phyloP scores from a whole-genome alignment of 2,888 invertebrate species.

The Bhutanitis thaidina region DNA sequence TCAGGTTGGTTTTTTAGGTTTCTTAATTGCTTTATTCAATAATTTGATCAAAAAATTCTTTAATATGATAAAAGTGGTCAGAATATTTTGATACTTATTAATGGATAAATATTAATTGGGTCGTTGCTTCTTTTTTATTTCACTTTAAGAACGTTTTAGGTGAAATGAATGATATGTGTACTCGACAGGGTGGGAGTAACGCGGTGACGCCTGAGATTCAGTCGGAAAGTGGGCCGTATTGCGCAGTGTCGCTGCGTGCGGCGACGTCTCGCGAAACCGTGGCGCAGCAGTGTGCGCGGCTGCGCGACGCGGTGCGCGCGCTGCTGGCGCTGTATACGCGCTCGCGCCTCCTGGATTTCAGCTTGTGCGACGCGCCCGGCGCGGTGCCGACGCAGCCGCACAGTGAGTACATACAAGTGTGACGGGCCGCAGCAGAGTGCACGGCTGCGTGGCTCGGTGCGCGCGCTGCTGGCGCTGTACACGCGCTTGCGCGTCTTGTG shows the following conservation, averaged over 20 bases:
- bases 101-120: too few relatives aligned
- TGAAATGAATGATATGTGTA: too few relatives aligned
- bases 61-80: too few relatives aligned
- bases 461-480: slow-evolving; percentile 91
- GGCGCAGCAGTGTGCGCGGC: slow-evolving; percentile 83
- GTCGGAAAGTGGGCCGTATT: slow-evolving; percentile 84
- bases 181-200: slow-evolving; percentile 42
- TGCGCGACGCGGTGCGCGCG: slow-evolving; percentile 89
- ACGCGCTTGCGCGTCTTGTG: slow-evolving; percentile 88
- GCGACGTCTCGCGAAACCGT: slow-evolving; percentile 81
- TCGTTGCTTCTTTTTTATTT: too few relatives aligned
- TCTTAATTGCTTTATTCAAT: too few relatives aligned
- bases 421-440: slow-evolving; percentile 20
- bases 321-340: slow-evolving; percentile 92
- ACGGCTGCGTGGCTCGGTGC: slow-evolving; percentile 88
- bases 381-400: slow-evolving; percentile 65
- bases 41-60: too few relatives aligned
- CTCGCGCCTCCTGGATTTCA: slow-evolving; percentile 91
- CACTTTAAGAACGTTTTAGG: too few relatives aligned
- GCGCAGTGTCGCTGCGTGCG: slow-evolving; percentile 82
- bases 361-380: slow-evolving; percentile 81
- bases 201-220: slow-evolving; percentile 81
- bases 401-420: slow-evolving; percentile 70
- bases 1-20: slow-evolving; percentile 45
- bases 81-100: too few relatives aligned